Base-by-base conservation (phyloP, 2,797 vertebrate genomes). In the Menidia menidia region DNA sequence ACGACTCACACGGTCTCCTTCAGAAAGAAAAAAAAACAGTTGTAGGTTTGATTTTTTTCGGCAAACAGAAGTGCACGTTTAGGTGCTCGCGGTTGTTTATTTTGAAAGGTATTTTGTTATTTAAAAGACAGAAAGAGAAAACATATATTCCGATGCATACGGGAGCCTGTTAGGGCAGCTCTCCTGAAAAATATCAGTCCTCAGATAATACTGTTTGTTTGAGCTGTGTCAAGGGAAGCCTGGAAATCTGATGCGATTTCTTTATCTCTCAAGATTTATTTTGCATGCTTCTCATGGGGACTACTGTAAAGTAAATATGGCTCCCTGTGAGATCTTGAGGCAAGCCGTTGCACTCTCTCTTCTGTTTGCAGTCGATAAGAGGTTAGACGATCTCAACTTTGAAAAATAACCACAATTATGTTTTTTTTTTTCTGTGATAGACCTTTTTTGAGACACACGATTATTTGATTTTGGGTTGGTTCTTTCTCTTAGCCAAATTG, bases 201-300 rank as follows among this genome's bases (percentile, higher is more conserved):
- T 73, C 53, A 68, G 73, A 35, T 67, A 58, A 67, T 82, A 50
- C 44, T 77, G 25, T 84, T 84, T 35, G 3, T 84, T 73, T 80
- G 63, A 84, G 48, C 71, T 71, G 67, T 77, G 66, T 83, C 68
- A 73, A 71, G 71, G 55, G 64, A 77, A 71, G 61, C 70, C 66
- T 83, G 66, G 57, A 55, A 73, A 64, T 87, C 57, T 72, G 75
- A 73, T 74, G 32, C 6, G 18, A 77, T 77, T 82, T 75, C 64
- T 85, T 84, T 74, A 82, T 82, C 73, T 76, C 48, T 39, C 32
- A 67, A 76, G 75, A 78, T 85, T 80, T 83, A 69, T 86, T 86
- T 76, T 80, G 60, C 73, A 61, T 6, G 2, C 32, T 47, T 82
- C 70, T 81, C 69, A 60, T 30, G 71, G 77, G 66, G 65, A 76